A percentile compares a stretch with the other conserved stretches of the same genome.
phyloP scores from a whole-genome alignment of 2,797 vertebrate species.

The Aulostomus chinensis region DNA sequence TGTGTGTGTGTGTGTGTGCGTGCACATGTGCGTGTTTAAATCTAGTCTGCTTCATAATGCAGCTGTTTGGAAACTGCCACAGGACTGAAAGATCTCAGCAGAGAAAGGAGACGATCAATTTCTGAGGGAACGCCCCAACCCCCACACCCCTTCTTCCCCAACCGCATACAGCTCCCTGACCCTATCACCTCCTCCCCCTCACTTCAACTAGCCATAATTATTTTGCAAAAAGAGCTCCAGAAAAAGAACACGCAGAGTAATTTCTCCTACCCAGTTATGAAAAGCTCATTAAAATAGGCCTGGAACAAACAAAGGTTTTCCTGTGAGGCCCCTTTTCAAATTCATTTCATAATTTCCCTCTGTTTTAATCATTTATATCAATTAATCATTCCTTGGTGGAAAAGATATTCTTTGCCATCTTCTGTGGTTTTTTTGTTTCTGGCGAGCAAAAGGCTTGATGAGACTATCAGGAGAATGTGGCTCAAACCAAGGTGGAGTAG shows the following conservation, averaged over 20 bases:
- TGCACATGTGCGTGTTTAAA: no score
- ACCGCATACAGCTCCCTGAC: conserved; percentile 53
- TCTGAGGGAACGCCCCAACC: conserved; percentile 56
- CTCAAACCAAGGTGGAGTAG: conserved; percentile 89
- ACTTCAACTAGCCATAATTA: conserved; percentile 86
- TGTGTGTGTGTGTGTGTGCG: conserved; percentile 46
- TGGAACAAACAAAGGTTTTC: conserved; percentile 97
- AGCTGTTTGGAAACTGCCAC: conserved; percentile 65
- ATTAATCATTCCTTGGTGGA: conserved; percentile 99
- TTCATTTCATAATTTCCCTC: conserved; percentile 93
- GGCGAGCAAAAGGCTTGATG: conserved; percentile 65
- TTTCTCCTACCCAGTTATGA: conserved; percentile 97
- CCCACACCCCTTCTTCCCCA: conserved; percentile 28
- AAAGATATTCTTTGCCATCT: conserved; percentile 93
- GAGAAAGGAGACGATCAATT: conserved; percentile 66
- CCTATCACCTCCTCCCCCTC: conserved; percentile 72
- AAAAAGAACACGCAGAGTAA: conserved; percentile 81
- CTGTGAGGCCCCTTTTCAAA: conserved; percentile 96
- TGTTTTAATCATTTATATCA: conserved; percentile 99
- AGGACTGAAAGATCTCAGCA: conserved; percentile 62
- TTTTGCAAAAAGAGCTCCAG: conserved; percentile 87
- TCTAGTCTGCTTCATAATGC: conserved; percentile 58
- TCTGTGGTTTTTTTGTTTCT: conserved; percentile 79
- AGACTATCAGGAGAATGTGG: conserved; percentile 83
- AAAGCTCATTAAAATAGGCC: conserved; percentile 97